Conservation (phyloP, 2,797 vertebrate genomes). For the Falco naumanni region DNA sequence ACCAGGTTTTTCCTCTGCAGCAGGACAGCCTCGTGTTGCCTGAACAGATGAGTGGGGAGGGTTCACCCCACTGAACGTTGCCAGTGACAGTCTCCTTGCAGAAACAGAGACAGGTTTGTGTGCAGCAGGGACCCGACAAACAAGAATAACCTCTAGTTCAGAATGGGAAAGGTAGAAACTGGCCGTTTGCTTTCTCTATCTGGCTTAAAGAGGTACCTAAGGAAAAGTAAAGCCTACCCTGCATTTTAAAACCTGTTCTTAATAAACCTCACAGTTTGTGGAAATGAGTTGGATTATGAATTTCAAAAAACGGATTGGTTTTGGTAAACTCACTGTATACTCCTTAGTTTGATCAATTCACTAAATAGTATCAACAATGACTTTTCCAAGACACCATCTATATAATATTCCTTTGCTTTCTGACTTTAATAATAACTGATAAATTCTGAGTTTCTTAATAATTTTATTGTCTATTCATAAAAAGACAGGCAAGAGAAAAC, state of each 20-base stretch:
- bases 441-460: not conserved
- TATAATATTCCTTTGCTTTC: not conserved
- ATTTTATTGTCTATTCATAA: not conserved
- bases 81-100: not conserved
- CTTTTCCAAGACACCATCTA: not conserved
- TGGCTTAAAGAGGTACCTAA: not conserved
- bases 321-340: not conserved
- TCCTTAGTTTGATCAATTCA: not conserved
- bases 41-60: not conserved
- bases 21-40: not conserved
- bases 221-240: not conserved
- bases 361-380: not conserved
- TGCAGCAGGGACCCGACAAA: no score
- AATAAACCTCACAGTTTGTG: not conserved
- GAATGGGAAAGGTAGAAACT: not conserved
- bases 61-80: not conserved
- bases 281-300: not conserved
- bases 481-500: not conserved
- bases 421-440: not conserved
- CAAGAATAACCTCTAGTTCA: not conserved
- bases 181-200: not conserved
- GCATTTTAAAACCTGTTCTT: not conserved
- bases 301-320: not conserved
- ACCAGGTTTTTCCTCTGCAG: not conserved
- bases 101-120: not conserved